Conservation (phyloP, 1,140 invertebrate genomes). For the Drosophila sp. region DNA sequence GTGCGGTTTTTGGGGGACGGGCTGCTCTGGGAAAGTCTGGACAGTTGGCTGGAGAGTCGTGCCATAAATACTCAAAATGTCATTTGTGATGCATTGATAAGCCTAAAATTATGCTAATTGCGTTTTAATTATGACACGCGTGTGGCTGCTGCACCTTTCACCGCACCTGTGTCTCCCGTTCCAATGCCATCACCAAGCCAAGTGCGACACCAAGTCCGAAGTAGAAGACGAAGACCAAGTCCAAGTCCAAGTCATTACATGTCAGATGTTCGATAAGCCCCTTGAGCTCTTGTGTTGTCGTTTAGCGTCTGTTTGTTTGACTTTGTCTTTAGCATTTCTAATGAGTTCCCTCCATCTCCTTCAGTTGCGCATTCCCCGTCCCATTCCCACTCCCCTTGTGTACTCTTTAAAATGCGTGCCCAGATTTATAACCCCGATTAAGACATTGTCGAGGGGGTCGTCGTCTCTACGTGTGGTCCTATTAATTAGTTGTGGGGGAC, state of each 20-base stretch:
- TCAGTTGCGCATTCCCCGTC: background rate
- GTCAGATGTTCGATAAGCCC: slow-evolving; percentile 65
- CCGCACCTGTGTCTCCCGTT: slow-evolving; percentile 14
- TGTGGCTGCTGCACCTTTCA: slow-evolving; percentile 47
- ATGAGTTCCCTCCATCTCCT: slow-evolving; percentile 25
- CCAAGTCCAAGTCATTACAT: slow-evolving; percentile 54
- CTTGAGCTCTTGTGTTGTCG: slow-evolving; percentile 52
- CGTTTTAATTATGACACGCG: slow-evolving; percentile 70
- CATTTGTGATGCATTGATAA: slow-evolving; percentile 71
- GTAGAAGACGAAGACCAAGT: slow-evolving; percentile 18
- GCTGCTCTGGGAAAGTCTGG: slow-evolving; percentile 1
- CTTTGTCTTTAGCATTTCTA: slow-evolving; percentile 67
- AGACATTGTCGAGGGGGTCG: slow-evolving; percentile 52
- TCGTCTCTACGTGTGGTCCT: slow-evolving; percentile 54
- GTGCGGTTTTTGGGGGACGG: slow-evolving; percentile 20
- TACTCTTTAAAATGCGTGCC: slow-evolving; percentile 63
- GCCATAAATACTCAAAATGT: slow-evolving; percentile 60
- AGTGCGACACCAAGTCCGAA: too few relatives aligned
- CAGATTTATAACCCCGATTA: slow-evolving; percentile 62
- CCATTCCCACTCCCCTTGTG: slow-evolving; percentile 19
- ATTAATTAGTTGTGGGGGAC: slow-evolving; percentile 52
- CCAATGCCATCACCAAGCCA: background rate
- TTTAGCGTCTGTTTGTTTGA: slow-evolving; percentile 61
- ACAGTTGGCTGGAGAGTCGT: slow-evolving; percentile 33
- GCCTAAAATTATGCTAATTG: slow-evolving; percentile 69